phyloP scores from a whole-genome alignment of 2,113 vertebrate genomes.

The Syngnathus floridae region DNA sequence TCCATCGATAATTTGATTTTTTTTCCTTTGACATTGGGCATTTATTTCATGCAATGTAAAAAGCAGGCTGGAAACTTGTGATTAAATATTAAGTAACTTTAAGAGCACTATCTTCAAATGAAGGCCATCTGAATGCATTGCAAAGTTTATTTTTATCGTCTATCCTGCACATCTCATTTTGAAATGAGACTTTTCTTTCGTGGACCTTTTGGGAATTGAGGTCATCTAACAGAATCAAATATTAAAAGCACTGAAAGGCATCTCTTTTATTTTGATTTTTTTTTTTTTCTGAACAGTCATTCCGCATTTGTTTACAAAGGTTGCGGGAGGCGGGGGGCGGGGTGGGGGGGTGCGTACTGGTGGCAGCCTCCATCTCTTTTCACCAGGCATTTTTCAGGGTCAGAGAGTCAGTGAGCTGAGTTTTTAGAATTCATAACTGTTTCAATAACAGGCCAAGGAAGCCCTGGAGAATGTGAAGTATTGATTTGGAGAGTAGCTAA shows the following conservation, averaged over 20 bases:
- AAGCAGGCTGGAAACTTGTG: too few species aligned
- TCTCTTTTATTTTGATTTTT: neutral
- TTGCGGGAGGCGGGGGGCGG: neutral
- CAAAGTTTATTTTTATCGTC: slow-evolving; percentile 6
- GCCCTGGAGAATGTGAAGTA: slow-evolving; percentile 11
- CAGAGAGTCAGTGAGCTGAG: slow-evolving; percentile 1
- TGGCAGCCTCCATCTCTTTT: neutral
- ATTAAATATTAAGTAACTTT: too few species aligned
- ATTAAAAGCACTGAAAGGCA: slow-evolving; percentile 15
- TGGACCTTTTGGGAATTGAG: slow-evolving; percentile 26
- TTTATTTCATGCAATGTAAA: too few species aligned
- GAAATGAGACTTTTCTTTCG: slow-evolving; percentile 47
- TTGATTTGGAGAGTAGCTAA: slow-evolving; percentile 5
- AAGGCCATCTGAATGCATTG: neutral
- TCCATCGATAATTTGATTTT: too few species aligned
- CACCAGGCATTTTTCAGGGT: slow-evolving; percentile 6
- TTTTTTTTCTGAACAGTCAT: neutral
- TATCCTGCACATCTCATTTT: slow-evolving; percentile 39
- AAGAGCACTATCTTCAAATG: neutral
- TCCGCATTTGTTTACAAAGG: slow-evolving; percentile 1
- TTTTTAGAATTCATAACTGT: slow-evolving; percentile 11
- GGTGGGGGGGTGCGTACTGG: too few species aligned
- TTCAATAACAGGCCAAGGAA: slow-evolving; percentile 8
- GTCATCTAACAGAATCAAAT: slow-evolving; percentile 10
- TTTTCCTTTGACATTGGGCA: too few species aligned